Evolutionary conservation across 1,140 invertebrate species (phyloP).

Genomic region (Magallana gigas): DNA sequence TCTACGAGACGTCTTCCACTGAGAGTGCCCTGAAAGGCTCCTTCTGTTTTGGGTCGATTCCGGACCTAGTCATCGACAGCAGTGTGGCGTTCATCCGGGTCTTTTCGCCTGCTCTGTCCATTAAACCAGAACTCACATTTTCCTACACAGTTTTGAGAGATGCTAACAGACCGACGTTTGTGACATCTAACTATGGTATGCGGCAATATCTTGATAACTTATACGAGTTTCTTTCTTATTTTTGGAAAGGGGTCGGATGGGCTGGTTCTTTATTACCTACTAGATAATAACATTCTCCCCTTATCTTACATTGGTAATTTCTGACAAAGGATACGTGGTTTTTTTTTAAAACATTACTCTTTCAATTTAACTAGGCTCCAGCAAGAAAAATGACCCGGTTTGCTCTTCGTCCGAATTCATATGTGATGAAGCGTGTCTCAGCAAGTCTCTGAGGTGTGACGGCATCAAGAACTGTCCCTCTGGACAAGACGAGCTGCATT

Average conservation of each 20-base stretch:
- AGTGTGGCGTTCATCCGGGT: slow-evolving; percentile 50
- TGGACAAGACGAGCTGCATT: slow-evolving; percentile 44
- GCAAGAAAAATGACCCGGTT: not conserved
- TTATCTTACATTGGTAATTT: not conserved
- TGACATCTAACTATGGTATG: not conserved
- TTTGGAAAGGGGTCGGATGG: no score
- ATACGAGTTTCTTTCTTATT: no score
- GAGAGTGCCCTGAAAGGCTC: not conserved
- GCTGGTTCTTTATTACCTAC: no score
- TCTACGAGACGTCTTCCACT: slow-evolving; percentile 48
- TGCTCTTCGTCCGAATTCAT: slow-evolving; percentile 39
- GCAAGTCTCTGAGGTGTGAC: slow-evolving; percentile 35
- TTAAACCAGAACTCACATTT: slow-evolving; percentile 31
- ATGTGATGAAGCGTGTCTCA: slow-evolving; percentile 52
- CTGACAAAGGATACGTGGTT: not conserved
- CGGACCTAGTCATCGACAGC: slow-evolving; percentile 34
- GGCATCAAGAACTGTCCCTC: slow-evolving; percentile 52
- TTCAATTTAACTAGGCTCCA: not conserved
- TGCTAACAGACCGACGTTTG: slow-evolving; percentile 7
- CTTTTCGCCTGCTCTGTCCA: not conserved
- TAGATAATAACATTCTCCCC: not conserved
- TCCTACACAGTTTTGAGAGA: slow-evolving; percentile 29
- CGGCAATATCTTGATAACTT: no score
- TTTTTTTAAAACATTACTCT: no score
- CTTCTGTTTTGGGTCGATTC: slow-evolving; percentile 40